Percentiles rank a stretch among this genome's conserved stretches.
Evolutionary conservation across 1,140 invertebrate species (phyloP).

Genomic region (Drosophila mauritiana): DNA sequence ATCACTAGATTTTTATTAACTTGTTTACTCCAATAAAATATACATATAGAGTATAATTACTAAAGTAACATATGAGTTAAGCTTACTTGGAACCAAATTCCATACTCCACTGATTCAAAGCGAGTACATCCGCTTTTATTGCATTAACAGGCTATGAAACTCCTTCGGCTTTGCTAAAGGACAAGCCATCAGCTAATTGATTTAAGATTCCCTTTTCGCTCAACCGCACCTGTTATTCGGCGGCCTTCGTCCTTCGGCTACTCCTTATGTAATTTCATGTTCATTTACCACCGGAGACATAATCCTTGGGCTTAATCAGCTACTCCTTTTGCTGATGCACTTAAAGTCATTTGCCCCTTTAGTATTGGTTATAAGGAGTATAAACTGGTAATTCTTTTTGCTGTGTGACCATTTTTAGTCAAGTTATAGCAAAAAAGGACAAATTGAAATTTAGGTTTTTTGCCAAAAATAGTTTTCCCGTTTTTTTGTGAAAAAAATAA

Average conservation of each 20-base stretch:
- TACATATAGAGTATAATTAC: neutral
- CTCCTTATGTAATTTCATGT: conserved; percentile 5
- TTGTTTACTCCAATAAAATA: too few relatives aligned
- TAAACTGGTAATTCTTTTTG: too few relatives aligned
- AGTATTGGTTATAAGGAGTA: too few relatives aligned
- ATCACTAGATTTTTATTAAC: too few relatives aligned
- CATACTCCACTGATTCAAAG: too few relatives aligned
- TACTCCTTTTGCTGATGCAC: conserved; percentile 57
- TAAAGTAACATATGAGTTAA: too few relatives aligned
- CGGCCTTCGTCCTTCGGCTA: neutral
- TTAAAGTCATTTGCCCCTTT: conserved; percentile 70
- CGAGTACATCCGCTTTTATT: conserved; percentile 9
- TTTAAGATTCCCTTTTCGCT: conserved; percentile 37
- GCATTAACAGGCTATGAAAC: conserved; percentile 31
- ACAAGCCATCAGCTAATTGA: conserved; percentile 67
- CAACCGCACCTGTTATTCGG: conserved; percentile 1
- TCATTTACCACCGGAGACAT: conserved; percentile 49
- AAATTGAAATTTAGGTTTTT: too few relatives aligned
- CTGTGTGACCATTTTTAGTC: too few relatives aligned
- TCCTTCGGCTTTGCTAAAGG: neutral
- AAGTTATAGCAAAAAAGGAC: too few relatives aligned
- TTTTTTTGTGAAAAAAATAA: too few relatives aligned
- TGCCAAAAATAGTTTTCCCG: too few relatives aligned
- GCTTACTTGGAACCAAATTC: too few relatives aligned
- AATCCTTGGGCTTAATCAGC: conserved; percentile 74